Base-by-base conservation (phyloP, 2,888 invertebrate species). In the Nomada fabriciana region DNA sequence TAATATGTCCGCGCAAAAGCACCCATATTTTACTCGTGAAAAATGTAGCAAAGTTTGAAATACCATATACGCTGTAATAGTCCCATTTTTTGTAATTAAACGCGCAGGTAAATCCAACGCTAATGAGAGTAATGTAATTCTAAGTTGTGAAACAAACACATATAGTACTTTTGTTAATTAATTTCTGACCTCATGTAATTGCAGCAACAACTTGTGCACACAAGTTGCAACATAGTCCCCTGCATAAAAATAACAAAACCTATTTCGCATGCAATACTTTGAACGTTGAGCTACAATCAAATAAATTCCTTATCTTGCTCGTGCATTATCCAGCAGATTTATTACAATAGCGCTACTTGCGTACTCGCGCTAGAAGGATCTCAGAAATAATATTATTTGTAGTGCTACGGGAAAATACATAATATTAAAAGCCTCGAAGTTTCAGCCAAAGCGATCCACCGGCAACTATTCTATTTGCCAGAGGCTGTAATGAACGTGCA, bases 401-500 rank as follows among this genome's bases (percentile, higher is more conserved):
- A 60, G 10, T 29, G 10, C 2, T 47, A 47, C 2, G 3, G 0
- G 15, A 47, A 47, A 15, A 47, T 47, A 47, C 11, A 47, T 47
- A 47, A 5, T 13, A 47, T 15, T 47, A 47, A 47, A 57, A 36
- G 43, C 23, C 23, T 29, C 57, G 0, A 15, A 18, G 9, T 36
- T 23, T 18, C 15, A 11, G 3, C 29, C 7, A 2, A 52, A 60
- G 36, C 25, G 47, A 29, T 15, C 4, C 1, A 15, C 23, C 25
- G 1, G 2, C 1, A 20, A 61, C 43, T 50, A 50, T 42, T 52
- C 10, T 36, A 55, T 61, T 71, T 13, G 25, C 18, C 47, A 2
- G 18, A 13, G 60, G 65, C 10, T 47, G 3, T 47, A 57, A 70
- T 61, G 61, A 75, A 60, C 23, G 61, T 25, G 13, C 59, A 42